Evolutionary conservation across 1,140 invertebrate species (phyloP).

Genomic region (Drosophila micromelanica): DNA sequence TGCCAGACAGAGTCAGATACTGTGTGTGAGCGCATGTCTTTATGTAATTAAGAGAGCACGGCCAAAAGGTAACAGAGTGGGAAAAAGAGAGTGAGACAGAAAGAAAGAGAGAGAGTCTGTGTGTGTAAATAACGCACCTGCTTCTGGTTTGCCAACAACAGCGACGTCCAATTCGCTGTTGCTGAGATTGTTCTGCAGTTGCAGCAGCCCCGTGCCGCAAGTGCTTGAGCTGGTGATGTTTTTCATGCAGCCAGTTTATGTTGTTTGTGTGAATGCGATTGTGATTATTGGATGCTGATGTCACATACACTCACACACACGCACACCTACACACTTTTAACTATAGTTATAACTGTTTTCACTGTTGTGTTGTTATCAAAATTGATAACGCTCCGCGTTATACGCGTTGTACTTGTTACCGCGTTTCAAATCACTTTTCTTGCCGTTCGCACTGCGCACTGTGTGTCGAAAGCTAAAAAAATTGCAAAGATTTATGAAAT

Average conservation of each 20-base stretch:
- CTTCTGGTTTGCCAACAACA: slow-evolving; percentile 71
- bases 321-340: slow-evolving; percentile 7
- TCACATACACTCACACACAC: slow-evolving; percentile 17
- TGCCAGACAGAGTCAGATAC: not conserved
- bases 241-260: slow-evolving; percentile 82
- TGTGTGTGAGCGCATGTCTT: not conserved
- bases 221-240: slow-evolving; percentile 82
- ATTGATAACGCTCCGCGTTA: slow-evolving; percentile 27
- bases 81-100: not conserved
- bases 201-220: slow-evolving; percentile 82
- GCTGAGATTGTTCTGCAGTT: slow-evolving; percentile 79
- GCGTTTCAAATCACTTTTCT: slow-evolving; percentile 36
- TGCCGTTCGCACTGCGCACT: slow-evolving; percentile 50
- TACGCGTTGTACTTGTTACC: slow-evolving; percentile 34
- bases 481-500: slow-evolving; percentile 45
- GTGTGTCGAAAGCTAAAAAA: slow-evolving; percentile 29
- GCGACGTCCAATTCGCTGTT: slow-evolving; percentile 72
- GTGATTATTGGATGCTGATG: slow-evolving; percentile 50
- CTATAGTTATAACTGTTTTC: slow-evolving; percentile 38
- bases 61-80: not conserved
- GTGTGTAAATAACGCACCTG: slow-evolving; percentile 62
- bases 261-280: slow-evolving; percentile 9
- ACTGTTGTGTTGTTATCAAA: slow-evolving; percentile 29
- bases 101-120: not conserved
- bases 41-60: slow-evolving; percentile 4